Evolutionary conservation across 2,888 invertebrate genomes (phyloP).

Genomic region (Leucophenga maculata): DNA sequence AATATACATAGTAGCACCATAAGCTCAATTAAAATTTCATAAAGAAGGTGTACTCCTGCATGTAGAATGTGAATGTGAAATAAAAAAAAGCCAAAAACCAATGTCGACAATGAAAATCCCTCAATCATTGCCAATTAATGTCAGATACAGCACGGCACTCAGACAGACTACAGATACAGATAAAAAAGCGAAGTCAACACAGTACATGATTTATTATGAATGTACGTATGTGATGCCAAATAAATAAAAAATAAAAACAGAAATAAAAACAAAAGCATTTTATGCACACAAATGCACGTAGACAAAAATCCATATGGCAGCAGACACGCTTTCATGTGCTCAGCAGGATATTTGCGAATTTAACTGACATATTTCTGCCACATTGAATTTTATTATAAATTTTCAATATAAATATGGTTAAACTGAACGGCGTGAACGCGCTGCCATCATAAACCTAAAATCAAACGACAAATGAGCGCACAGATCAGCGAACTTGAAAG

Average conservation of each 20-base stretch:
- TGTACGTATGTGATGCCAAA: neutral
- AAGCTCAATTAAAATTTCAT: conserved; percentile 63
- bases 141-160: conserved; percentile 58
- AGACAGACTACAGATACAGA: conserved; percentile 34
- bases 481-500: conserved; percentile 3
- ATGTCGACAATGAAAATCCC: conserved; percentile 53
- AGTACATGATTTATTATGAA: too few species aligned
- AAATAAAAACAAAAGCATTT: conserved; percentile 36
- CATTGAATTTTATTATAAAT: conserved; percentile 31
- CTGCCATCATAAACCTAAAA: too few species aligned
- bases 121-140: conserved; percentile 66
- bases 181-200: conserved; percentile 12
- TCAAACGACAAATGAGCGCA: neutral
- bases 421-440: neutral
- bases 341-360: conserved; percentile 54
- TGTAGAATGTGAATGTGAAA: conserved; percentile 32
- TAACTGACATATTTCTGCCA: conserved; percentile 60
- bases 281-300: conserved; percentile 53
- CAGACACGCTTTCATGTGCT: conserved; percentile 27
- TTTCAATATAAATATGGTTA: neutral
- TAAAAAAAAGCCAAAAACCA: conserved; percentile 17
- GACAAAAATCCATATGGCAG: conserved; percentile 54
- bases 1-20: neutral
- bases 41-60: conserved; percentile 54
- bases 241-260: conserved; percentile 50